Conservation (phyloP, 2,113 vertebrate species). For the Indri indri region DNA sequence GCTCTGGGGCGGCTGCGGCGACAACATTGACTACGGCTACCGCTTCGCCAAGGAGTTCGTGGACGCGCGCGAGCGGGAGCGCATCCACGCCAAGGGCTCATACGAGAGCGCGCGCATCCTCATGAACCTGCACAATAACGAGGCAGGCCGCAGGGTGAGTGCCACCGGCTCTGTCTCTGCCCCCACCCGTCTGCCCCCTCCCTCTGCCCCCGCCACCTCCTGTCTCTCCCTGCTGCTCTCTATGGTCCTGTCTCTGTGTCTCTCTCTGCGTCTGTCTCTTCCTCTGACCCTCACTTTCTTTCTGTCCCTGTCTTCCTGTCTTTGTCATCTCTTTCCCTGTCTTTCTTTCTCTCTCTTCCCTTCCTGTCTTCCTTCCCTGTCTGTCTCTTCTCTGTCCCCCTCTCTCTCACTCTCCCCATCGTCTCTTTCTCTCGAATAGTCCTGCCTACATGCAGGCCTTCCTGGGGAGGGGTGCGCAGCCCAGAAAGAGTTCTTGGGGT, state of each 20-base stretch:
- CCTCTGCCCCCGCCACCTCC: neutral
- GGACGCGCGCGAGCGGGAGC: constrained; percentile 96
- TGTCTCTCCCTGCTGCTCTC: neutral
- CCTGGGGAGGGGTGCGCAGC: neutral
- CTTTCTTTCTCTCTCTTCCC: neutral
- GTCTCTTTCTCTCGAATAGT: fast-evolving
- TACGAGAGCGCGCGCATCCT: constrained; percentile 92
- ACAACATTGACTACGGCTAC: constrained; percentile 97
- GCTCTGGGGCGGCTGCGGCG: constrained; percentile 99
- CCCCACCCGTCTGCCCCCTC: too few species aligned
- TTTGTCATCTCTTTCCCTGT: neutral
- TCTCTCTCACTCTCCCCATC: neutral
- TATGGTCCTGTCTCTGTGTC: too few species aligned
- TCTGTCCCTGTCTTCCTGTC: too few species aligned
- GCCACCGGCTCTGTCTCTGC: neutral
- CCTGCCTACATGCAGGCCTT: neutral
- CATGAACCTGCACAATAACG: constrained; percentile 99
- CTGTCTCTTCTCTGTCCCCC: too few species aligned
- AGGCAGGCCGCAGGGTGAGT: constrained; percentile 95
- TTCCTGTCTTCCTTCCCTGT: too few species aligned
- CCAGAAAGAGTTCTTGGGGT: neutral
- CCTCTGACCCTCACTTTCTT: neutral
- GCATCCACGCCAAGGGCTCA: constrained; percentile 92
- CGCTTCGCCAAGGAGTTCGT: constrained; percentile 98
- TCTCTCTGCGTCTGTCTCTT: neutral